These are phyloP conservation scores for Platichthys stellatus DNA, from an alignment of 2,113 vertebrate species.

Conservation along the genomic window DNA sequence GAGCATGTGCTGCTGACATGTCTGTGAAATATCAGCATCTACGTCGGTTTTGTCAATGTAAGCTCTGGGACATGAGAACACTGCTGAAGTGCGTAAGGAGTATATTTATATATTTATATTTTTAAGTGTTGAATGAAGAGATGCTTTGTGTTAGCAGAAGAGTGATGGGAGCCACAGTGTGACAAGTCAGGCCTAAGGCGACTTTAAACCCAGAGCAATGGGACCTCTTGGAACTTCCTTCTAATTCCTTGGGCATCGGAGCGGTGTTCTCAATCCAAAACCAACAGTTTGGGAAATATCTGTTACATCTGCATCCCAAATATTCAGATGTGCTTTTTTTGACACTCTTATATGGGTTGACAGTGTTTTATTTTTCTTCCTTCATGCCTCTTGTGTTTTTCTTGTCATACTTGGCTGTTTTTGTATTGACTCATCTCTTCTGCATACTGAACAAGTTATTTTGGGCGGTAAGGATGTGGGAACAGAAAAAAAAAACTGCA, in stretches of 20 bases:
- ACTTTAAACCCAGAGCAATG: constrained; percentile 46
- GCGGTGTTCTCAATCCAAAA: constrained; percentile 49
- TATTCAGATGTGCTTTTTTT: constrained; percentile 46
- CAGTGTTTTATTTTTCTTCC: constrained; percentile 38
- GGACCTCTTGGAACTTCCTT: constrained; percentile 60
- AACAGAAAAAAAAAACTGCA: constrained; percentile 20
- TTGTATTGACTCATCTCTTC: constrained; percentile 40
- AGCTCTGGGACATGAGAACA: constrained; percentile 43
- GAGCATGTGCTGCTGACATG: constrained; percentile 41
- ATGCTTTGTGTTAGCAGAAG: constrained; percentile 46
- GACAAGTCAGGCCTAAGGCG: constrained; percentile 49
- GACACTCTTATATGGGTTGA: constrained; percentile 42
- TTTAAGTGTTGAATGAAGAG: constrained; percentile 39
- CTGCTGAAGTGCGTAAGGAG: constrained; percentile 5
- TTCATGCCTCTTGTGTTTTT: constrained; percentile 30
- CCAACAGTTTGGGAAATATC: constrained; percentile 57
- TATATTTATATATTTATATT: neutral
- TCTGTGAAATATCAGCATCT: constrained; percentile 57
- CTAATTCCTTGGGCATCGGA: constrained; percentile 54
- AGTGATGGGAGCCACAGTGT: constrained; percentile 50
- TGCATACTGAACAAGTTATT: constrained; percentile 32
- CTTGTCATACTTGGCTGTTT: constrained; percentile 44
- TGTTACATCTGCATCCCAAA: constrained; percentile 58
- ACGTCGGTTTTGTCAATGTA: constrained; percentile 29
- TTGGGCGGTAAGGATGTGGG: constrained; percentile 29